Evolutionary conservation across 2,888 invertebrate genomes (phyloP).

Genomic region (Oxycera nigricornis): DNA sequence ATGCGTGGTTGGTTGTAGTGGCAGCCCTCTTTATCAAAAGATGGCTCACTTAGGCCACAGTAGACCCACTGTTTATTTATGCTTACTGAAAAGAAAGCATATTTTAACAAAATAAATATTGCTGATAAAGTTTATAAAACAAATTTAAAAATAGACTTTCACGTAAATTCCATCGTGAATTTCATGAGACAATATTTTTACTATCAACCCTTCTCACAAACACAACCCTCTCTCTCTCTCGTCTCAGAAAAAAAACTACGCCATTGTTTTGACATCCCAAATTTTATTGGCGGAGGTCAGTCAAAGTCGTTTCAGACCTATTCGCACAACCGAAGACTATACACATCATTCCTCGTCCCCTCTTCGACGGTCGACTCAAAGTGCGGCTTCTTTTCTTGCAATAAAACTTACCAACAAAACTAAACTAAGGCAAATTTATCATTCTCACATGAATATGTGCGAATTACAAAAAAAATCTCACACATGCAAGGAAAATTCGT

Average conservation of each 20-base stretch:
- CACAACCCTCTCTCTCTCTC: not conserved
- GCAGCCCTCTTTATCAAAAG: too few relatives aligned
- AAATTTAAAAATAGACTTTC: too few relatives aligned
- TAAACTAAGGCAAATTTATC: not conserved
- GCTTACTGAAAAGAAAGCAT: too few relatives aligned
- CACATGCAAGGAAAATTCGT: too few relatives aligned
- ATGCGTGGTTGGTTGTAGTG: too few relatives aligned
- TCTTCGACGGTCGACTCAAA: not conserved
- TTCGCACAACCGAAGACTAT: too few relatives aligned
- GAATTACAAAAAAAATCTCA: not conserved
- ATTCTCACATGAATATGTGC: not conserved
- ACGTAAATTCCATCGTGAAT: too few relatives aligned
- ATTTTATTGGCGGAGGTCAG: slow-evolving; percentile 37
- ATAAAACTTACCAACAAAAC: not conserved
- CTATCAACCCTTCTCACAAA: not conserved
- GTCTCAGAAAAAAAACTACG: not conserved
- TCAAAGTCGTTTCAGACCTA: slow-evolving; percentile 37
- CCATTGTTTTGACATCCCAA: slow-evolving; percentile 12
- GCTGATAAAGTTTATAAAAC: too few relatives aligned
- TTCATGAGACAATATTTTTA: not conserved
- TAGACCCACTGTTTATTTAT: too few relatives aligned
- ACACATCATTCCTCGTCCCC: too few relatives aligned
- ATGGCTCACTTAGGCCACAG: too few relatives aligned
- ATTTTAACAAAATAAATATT: too few relatives aligned
- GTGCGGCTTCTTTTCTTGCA: not conserved